Evolutionary conservation across 2,797 vertebrate genomes (phyloP).

Genomic region (Furcifer pardalis): DNA sequence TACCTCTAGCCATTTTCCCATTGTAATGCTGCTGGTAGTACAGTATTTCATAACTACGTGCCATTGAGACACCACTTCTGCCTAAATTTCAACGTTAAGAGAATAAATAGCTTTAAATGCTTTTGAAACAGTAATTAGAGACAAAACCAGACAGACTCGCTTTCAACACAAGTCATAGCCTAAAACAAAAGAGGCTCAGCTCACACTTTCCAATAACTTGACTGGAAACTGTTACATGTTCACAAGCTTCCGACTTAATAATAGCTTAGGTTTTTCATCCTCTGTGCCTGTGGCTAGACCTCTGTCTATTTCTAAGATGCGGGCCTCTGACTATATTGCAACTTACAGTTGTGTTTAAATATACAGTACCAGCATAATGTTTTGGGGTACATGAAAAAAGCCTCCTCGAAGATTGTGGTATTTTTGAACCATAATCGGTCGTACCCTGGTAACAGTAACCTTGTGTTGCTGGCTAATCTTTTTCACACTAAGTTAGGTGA

Average conservation of each 20-base stretch:
- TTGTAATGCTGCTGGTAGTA: not conserved
- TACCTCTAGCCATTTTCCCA: not conserved
- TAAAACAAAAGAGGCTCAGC: not conserved
- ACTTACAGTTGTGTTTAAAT: not conserved
- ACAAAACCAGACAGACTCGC: not conserved
- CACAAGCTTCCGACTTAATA: not conserved
- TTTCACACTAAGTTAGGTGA: too few species aligned
- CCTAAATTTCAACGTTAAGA: not conserved
- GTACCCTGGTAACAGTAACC: too few species aligned
- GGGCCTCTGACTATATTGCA: not conserved
- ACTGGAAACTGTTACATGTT: constrained; percentile 19
- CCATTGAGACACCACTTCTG: not conserved
- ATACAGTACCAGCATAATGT: not conserved
- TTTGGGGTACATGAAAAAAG: too few species aligned
- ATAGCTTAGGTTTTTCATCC: not conserved
- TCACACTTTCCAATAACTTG: constrained; percentile 37
- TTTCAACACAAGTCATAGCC: not conserved
- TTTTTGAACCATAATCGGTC: too few species aligned
- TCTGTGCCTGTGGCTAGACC: too few species aligned
- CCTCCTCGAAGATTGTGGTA: too few species aligned
- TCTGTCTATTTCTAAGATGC: not conserved
- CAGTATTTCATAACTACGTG: not conserved
- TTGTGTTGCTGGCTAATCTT: too few species aligned
- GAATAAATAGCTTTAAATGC: not conserved
- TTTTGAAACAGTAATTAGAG: not conserved